Evolutionary conservation across 2,113 vertebrate species (phyloP), one percentile per base, ranked within the genome.

Genomic region (Tenrec ecaudatus): DNA sequence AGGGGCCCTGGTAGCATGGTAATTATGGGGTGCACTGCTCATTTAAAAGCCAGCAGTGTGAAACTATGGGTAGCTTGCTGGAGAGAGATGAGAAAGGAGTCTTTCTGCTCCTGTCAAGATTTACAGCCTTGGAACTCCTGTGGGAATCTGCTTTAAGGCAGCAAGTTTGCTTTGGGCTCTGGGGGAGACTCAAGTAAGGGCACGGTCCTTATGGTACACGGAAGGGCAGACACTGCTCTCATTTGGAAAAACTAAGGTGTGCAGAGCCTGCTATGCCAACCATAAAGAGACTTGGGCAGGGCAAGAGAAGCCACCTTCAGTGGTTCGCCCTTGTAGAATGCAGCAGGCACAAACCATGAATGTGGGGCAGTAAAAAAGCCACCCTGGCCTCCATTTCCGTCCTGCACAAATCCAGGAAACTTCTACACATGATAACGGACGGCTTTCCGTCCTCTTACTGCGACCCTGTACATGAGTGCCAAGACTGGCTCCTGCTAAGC

Each of bases 131-230:
- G 12, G 47, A 53, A 53, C 47, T 53, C 47, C 47, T 53, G 47
- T 53, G 47, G 47, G 9, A 53, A 53, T 53, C 40, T 40, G 40
- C 40, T 40, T 40, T 40, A 40, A 4, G 40, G 40, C 40, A 40
- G 40, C 4, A 40, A 40, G 47, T 53, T 53, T 53, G 47, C 47
- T 53, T 77, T 0, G 20, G 33, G 33, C 4, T 84, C 15, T 83
- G 31, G 20, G 6, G 60, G 53, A 75, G n/a, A 23, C 25, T 17
- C 47, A 29, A 40, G 20, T 23, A 82, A 12, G 47, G 23, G 23
- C 20, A 53, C 0, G 25, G 22, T 27, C 43, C 5, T 0, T 5
- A 19, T 4, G 47, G 15, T 15, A 62, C 27, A 4, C 3, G 0
- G 8, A 78, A 91, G 36, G 22, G 27, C 9, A 33, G 36, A 43